Conservation (phyloP, 2,797 vertebrate genomes). For the Poeciliopsis infans region DNA sequence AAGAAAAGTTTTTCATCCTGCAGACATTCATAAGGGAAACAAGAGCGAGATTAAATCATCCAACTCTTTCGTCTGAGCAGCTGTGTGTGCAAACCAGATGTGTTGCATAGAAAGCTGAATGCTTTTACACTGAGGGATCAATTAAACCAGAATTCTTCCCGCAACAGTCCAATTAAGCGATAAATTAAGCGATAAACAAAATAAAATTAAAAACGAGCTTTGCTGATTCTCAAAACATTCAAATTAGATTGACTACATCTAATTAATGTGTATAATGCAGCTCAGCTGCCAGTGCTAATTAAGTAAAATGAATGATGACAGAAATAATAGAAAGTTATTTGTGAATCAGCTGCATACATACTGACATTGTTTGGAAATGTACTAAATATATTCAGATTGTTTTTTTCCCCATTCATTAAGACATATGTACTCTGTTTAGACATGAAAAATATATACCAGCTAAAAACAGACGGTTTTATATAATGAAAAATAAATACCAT, state of each 20-base stretch:
- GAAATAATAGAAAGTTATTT: neutral
- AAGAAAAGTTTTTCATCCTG: slow-evolving; percentile 27
- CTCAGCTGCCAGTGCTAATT: neutral
- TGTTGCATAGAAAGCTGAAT: slow-evolving; percentile 58
- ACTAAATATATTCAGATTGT: neutral
- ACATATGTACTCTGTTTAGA: neutral
- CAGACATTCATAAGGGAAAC: slow-evolving; percentile 32
- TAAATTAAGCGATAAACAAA: slow-evolving; percentile 72
- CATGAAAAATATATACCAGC: neutral
- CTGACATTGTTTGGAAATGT: neutral
- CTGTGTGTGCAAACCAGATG: slow-evolving; percentile 74
- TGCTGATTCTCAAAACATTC: slow-evolving; percentile 41
- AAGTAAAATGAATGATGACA: neutral
- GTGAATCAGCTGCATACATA: neutral
- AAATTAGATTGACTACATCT: neutral
- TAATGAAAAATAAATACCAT: neutral
- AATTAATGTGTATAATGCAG: neutral
- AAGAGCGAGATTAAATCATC: slow-evolving; percentile 47
- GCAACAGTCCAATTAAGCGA: slow-evolving; percentile 74
- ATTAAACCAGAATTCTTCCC: slow-evolving; percentile 67
- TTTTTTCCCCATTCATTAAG: neutral
- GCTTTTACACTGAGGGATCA: slow-evolving; percentile 66
- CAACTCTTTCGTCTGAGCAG: slow-evolving; percentile 67
- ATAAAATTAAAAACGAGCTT: slow-evolving; percentile 62
- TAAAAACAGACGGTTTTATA: neutral